Percentiles rank a stretch among this genome's conserved stretches.
phyloP scores from a whole-genome alignment of 1,140 invertebrate genomes.

The Acyrthosiphon pisum region DNA sequence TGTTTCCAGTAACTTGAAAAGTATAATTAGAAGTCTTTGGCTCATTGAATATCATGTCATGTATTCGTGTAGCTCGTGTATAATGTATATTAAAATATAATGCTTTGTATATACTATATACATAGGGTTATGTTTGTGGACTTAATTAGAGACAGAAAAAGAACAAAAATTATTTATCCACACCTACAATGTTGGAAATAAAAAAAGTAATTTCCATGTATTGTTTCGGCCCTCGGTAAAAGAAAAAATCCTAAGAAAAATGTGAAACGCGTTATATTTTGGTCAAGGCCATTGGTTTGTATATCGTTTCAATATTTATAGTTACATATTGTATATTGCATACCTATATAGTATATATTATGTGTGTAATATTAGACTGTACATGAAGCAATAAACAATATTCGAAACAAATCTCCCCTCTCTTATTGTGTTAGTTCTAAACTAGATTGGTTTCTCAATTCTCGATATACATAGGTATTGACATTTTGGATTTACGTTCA shows the following conservation, averaged over 20 bases:
- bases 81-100: too few relatives aligned
- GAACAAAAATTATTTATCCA: not conserved
- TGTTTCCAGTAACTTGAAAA: not conserved
- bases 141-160: not conserved
- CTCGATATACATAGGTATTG: not conserved
- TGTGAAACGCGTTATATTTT: constrained; percentile 37
- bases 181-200: not conserved
- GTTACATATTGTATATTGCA: constrained; percentile 23
- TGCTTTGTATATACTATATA: not conserved
- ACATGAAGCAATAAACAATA: constrained; percentile 34
- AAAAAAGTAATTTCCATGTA: not conserved
- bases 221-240: not conserved
- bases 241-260: not conserved
- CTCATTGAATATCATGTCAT: not conserved
- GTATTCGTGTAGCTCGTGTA: too few relatives aligned
- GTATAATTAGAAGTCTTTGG: not conserved
- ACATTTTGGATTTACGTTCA: constrained; percentile 14
- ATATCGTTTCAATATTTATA: constrained; percentile 45
- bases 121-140: not conserved
- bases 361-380: not conserved
- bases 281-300: constrained; percentile 23
- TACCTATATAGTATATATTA: not conserved
- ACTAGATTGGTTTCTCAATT: not conserved
- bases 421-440: not conserved
- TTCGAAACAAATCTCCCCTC: constrained; percentile 27